phyloP scores from a whole-genome alignment of 2,888 invertebrate species.

The Eledona agricola region DNA sequence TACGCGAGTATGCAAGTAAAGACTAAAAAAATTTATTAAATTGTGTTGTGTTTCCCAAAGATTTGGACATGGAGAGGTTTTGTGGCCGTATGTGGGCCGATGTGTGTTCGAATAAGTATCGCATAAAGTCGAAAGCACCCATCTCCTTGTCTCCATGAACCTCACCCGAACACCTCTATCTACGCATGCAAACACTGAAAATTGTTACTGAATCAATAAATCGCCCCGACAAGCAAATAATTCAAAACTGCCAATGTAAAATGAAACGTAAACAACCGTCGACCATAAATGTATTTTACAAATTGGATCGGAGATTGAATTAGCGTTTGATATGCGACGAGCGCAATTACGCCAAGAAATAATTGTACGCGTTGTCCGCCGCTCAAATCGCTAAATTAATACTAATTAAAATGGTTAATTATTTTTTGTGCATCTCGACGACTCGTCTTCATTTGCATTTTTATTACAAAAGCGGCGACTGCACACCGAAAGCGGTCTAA shows the following conservation, averaged over 20 bases:
- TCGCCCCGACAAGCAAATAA: conserved; percentile 20
- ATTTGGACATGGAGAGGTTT: no score
- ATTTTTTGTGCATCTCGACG: conserved; percentile 14
- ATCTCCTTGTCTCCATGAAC: conserved; percentile 18
- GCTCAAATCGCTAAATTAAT: neutral
- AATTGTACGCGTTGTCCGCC: neutral
- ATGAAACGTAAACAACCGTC: conserved; percentile 27
- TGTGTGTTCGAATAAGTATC: no score
- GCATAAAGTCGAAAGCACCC: no score
- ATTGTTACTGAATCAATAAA: conserved; percentile 30
- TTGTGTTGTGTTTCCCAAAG: no score
- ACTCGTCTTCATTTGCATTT: conserved; percentile 55
- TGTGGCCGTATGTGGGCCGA: no score
- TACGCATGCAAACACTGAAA: conserved; percentile 10
- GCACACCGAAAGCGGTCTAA: conserved; percentile 54
- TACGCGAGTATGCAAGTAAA: no score
- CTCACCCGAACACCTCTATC: conserved; percentile 13
- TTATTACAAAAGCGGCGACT: conserved; percentile 54
- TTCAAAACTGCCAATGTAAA: conserved; percentile 24
- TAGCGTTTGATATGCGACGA: no score
- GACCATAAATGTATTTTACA: conserved; percentile 24
- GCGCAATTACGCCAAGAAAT: neutral
- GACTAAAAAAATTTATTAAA: no score
- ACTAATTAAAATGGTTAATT: conserved; percentile 8
- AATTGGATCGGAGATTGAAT: conserved; percentile 19